phyloP scores from a whole-genome alignment of 2,113 vertebrate species.

The Psittacara wagleri region DNA sequence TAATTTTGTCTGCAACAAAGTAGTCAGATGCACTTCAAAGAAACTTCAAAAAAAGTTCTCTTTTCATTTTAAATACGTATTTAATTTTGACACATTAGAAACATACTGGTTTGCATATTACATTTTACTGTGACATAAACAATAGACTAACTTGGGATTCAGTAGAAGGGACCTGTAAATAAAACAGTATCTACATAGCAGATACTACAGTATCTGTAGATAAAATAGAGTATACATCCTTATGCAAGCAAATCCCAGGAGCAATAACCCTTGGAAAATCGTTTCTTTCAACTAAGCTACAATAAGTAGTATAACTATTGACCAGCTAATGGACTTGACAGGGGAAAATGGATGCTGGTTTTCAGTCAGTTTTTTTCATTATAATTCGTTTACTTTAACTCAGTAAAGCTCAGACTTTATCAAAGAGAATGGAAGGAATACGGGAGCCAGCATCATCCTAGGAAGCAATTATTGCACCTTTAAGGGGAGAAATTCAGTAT shows the following conservation, averaged over 20 bases:
- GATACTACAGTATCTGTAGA: not conserved
- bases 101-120: not conserved
- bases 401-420: not conserved
- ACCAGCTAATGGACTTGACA: not conserved
- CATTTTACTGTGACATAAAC: not conserved
- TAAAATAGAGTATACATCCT: not conserved
- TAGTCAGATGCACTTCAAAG: not conserved
- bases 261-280: not conserved
- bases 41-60: not conserved
- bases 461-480: not conserved
- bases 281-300: not conserved
- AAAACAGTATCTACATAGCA: not conserved
- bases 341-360: not conserved
- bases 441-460: not conserved
- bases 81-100: not conserved
- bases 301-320: not conserved
- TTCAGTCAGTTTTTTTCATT: conserved; percentile 14
- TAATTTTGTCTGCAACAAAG: not conserved
- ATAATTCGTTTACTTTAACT: conserved; percentile 2
- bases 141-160: not conserved
- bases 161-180: not conserved
- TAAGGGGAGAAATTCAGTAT: not conserved
- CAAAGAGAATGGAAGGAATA: not conserved
- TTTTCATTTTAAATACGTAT: not conserved
- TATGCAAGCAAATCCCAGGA: not conserved